phyloP scores from a whole-genome alignment of 92 coral and sea anemone genomes.

The Palythoa grandiflora region DNA sequence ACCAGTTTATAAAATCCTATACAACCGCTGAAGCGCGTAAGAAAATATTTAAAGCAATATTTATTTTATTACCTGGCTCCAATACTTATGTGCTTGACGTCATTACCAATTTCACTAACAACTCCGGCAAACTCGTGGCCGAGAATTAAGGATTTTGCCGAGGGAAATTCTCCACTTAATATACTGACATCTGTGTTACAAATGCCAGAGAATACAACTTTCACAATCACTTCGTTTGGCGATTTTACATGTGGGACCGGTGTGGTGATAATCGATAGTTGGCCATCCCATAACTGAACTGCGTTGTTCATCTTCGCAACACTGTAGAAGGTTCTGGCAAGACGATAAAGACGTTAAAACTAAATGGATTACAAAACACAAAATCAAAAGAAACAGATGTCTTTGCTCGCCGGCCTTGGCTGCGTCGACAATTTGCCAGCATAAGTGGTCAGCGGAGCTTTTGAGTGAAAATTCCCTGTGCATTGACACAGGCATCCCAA shows the following conservation, averaged over 20 bases:
- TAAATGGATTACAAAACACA: conserved; percentile 5
- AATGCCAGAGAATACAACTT: conserved; percentile 91
- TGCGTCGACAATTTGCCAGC: too few species aligned
- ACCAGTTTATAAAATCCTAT: too few species aligned
- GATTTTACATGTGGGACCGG: conserved; percentile 91
- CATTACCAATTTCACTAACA: conserved; percentile 91
- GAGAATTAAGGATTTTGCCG: conserved; percentile 86
- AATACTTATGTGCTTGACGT: conserved; percentile 83
- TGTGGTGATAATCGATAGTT: conserved; percentile 85
- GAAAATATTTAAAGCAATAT: background rate
- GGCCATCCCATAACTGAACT: conserved; percentile 93
- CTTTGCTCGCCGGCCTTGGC: background rate
- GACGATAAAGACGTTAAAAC: background rate
- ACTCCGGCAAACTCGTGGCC: conserved; percentile 99
- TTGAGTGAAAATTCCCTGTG: too few species aligned
- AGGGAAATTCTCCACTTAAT: conserved; percentile 85
- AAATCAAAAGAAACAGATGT: background rate
- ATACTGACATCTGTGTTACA: conserved; percentile 88
- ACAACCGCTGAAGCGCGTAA: background rate
- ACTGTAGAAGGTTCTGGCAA: background rate
- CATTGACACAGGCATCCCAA: too few species aligned
- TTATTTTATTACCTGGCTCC: conserved; percentile 86
- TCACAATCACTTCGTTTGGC: conserved; percentile 89
- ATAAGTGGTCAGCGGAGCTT: too few species aligned
- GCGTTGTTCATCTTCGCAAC: conserved; percentile 83